These are phyloP conservation scores for Dynastes maya DNA, from an alignment of 2,888 invertebrate species.

Conservation along the genomic window DNA sequence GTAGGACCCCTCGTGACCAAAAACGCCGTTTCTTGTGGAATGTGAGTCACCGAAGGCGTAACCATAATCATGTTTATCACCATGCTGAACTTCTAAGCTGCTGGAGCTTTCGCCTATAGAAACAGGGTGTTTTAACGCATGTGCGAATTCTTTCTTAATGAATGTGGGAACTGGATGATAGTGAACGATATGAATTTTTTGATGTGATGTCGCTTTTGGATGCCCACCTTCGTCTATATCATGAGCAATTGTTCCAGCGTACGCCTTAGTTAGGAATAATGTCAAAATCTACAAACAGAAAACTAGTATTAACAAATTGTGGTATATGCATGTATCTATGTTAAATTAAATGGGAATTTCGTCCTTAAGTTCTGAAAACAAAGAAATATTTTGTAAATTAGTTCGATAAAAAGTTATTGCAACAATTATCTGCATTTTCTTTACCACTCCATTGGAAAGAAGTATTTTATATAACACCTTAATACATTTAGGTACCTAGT, in stretches of 20 bases:
- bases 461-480: too few species aligned
- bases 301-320: background rate
- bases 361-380: too few species aligned
- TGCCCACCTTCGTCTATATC: slow-evolving; percentile 46
- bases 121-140: slow-evolving; percentile 77
- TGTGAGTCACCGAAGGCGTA: slow-evolving; percentile 56
- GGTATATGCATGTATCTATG: background rate
- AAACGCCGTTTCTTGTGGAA: background rate
- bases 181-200: slow-evolving; percentile 80
- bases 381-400: too few species aligned
- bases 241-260: slow-evolving; percentile 21
- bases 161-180: slow-evolving; percentile 81
- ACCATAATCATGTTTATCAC: slow-evolving; percentile 62
- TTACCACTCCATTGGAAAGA: too few species aligned
- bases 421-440: too few species aligned
- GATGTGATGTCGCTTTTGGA: slow-evolving; percentile 76
- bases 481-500: too few species aligned
- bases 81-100: slow-evolving; percentile 62
- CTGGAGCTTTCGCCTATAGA: slow-evolving; percentile 74
- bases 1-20: background rate
- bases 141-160: slow-evolving; percentile 79
- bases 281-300: slow-evolving; percentile 31
- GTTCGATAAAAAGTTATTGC: too few species aligned
- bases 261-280: slow-evolving; percentile 7
- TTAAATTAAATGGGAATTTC: too few species aligned